phyloP scores from a whole-genome alignment of 2,888 invertebrate species.

The Eulithis testata region DNA sequence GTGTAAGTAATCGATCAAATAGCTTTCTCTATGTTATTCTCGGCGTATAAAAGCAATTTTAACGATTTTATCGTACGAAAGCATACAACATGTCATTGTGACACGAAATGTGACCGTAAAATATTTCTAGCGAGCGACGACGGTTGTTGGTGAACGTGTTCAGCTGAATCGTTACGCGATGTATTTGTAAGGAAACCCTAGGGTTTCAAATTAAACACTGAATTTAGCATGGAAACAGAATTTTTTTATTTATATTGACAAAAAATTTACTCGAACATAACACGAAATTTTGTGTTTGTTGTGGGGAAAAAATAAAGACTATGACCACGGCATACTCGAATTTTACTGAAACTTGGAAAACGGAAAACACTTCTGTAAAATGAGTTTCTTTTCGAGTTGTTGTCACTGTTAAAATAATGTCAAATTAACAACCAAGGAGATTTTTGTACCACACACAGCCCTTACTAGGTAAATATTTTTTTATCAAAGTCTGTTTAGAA shows the following conservation, averaged over 20 bases:
- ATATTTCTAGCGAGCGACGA: constrained; percentile 55
- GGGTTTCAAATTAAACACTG: constrained; percentile 14
- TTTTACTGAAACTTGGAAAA: constrained; percentile 32
- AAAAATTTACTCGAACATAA: constrained; percentile 31
- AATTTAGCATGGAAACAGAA: constrained; percentile 40
- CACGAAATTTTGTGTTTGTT: constrained; percentile 31
- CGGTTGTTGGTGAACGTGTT: constrained; percentile 50
- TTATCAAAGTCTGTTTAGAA: too few species aligned
- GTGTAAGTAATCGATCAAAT: constrained; percentile 55
- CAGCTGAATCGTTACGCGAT: constrained; percentile 32
- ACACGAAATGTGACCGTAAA: constrained; percentile 71
- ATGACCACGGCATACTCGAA: constrained; percentile 51
- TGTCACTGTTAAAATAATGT: constrained; percentile 24
- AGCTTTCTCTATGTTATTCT: constrained; percentile 66
- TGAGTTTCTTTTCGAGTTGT: constrained; percentile 9
- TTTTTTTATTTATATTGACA: constrained; percentile 39
- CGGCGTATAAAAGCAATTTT: constrained; percentile 56
- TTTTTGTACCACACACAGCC: neutral
- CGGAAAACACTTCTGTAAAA: neutral
- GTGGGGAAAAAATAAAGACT: constrained; percentile 33
- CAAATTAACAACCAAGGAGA: constrained; percentile 18
- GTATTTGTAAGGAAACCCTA: constrained; percentile 10
- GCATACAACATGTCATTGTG: constrained; percentile 75
- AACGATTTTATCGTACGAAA: constrained; percentile 69
- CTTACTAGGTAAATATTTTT: too few species aligned